These are phyloP conservation scores for Setipinna tenuifilis DNA, from an alignment of 2,797 vertebrate genomes.

Conservation along the genomic window DNA sequence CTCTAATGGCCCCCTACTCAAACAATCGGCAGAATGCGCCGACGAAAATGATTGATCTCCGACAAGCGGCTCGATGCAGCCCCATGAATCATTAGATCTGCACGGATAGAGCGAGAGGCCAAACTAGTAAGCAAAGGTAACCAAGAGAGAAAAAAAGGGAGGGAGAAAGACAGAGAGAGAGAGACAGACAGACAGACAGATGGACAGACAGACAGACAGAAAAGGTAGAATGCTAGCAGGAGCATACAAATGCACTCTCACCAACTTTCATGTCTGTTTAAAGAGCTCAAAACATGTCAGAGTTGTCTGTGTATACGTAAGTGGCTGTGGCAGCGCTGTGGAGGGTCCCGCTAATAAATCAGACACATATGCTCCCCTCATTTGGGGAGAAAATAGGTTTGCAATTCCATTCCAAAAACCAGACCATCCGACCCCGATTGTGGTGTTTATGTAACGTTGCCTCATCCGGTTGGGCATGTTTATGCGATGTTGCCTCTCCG, in stretches of 20 bases:
- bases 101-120: constrained; percentile 60
- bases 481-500: background rate
- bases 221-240: constrained; percentile 70
- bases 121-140: constrained; percentile 58
- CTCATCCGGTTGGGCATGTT: constrained; percentile 7
- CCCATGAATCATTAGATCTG: constrained; percentile 81
- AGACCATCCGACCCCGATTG: background rate
- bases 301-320: background rate
- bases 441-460: constrained; percentile 4
- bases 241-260: constrained; percentile 75
- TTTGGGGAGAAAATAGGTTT: background rate
- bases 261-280: constrained; percentile 38
- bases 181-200: constrained; percentile 34
- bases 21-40: constrained; percentile 80
- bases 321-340: background rate
- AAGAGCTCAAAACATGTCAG: background rate
- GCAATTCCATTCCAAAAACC: background rate
- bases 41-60: constrained; percentile 84
- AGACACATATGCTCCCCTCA: background rate
- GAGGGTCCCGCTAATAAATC: background rate
- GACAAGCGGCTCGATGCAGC: constrained; percentile 80
- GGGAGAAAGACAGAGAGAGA: constrained; percentile 53
- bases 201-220: constrained; percentile 29
- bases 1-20: constrained; percentile 83
- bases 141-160: constrained; percentile 1